Base-by-base conservation (phyloP, 1,140 invertebrate species). In the Ceratosolen solmsi region DNA sequence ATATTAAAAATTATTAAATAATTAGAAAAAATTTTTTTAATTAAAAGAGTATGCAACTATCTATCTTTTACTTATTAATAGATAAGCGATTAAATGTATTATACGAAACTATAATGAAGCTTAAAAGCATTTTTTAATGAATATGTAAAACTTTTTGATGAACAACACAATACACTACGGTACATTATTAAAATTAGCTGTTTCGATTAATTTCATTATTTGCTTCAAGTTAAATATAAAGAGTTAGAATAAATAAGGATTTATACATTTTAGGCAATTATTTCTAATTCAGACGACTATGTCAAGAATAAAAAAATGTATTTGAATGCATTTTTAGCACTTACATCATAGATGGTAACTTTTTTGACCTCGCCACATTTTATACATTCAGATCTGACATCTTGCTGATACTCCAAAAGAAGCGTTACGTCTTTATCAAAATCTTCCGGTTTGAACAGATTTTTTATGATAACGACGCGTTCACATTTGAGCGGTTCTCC, bases 291-390 rank as follows among this genome's bases (percentile, higher is more conserved):
- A 5, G n/a, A 20, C 56, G 25, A 20, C 20, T 20, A 38, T 1
- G 17, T 30, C 22, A 8, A 75, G 20, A 68, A 58, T 38, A 8
- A 75, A 33, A 77, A 71, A 60, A 82, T 82, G 60, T 77, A 33
- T 22, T 25, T 51, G 22, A 25, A 30, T 51, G 41, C 36, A 63
- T 78, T 76, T 83, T 71, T 74, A 80, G 73, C 80, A 94, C 95
- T 96, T 91, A 97, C 96, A 93, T 99, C 98, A 92, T 96, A 98
- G 49, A 99, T 94, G 3, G 96, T 93, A 54, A 99, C 96, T 93
- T 98, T 99, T 82, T 95, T 95, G 0, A 99, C 97, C 79, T 95
- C 95, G 2, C 99, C 99, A 92, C 96, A 98, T 91, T 99, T 99
- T 17, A 92, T 87, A 90, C 96, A 98, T 89, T 99, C 97, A 71